Conservation (phyloP, 2,797 vertebrate genomes). For the Sebastes elongatus region DNA sequence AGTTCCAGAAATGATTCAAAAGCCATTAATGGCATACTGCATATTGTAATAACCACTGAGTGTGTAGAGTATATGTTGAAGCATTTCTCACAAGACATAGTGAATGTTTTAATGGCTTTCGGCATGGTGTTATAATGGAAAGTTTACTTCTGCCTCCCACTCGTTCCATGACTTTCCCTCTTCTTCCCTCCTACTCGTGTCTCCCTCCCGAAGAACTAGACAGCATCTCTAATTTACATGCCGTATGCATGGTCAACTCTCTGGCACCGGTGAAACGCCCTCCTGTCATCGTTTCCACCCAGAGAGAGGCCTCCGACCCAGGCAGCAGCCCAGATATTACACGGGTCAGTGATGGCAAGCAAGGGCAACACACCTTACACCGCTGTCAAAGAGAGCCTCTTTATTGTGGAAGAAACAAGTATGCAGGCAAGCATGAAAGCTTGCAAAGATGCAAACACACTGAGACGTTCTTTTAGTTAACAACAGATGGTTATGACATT, state of each 20-base stretch:
- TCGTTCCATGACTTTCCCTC: neutral
- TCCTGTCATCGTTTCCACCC: constrained; percentile 29
- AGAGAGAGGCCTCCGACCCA: constrained; percentile 13
- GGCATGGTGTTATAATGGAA: neutral
- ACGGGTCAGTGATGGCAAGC: constrained; percentile 36
- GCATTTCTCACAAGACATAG: neutral
- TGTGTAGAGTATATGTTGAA: neutral
- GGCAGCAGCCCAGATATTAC: constrained; percentile 31
- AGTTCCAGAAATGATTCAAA: neutral
- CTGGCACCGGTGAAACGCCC: neutral
- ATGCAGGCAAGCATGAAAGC: neutral
- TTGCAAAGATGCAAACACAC: neutral
- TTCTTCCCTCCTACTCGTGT: neutral
- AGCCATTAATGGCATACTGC: neutral
- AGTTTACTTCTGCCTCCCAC: constrained; percentile 8
- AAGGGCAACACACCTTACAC: constrained; percentile 8
- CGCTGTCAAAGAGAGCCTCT: constrained; percentile 1
- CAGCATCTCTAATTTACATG: constrained; percentile 41
- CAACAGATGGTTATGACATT: constrained; percentile 31
- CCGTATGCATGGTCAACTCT: constrained; percentile 35
- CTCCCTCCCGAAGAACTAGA: constrained; percentile 4
- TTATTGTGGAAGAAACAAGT: neutral
- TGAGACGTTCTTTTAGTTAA: neutral
- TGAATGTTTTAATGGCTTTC: neutral
- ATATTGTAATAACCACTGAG: neutral